These are phyloP conservation scores for Odontamblyopus lacepedii DNA, from an alignment of 2,797 vertebrate species.

Conservation along the genomic window DNA sequence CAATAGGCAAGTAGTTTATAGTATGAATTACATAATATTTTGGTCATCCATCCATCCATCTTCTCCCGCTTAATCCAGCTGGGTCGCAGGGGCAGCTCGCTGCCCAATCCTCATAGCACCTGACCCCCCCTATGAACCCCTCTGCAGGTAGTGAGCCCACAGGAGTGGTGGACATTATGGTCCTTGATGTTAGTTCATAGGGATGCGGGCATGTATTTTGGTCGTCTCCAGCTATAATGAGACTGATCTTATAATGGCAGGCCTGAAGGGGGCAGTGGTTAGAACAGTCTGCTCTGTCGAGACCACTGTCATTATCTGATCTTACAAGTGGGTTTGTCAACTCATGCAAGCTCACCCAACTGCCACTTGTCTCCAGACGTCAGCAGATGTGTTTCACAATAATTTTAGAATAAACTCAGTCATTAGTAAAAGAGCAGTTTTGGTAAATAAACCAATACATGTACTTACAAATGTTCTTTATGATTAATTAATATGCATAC, in stretches of 20 bases:
- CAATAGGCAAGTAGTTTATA: background rate
- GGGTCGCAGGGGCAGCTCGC: no score
- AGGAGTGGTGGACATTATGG: no score
- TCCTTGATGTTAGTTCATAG: no score
- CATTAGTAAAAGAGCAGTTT: background rate
- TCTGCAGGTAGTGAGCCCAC: no score
- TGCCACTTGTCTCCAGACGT: background rate
- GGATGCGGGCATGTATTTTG: no score
- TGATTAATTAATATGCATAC: no score
- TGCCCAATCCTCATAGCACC: no score
- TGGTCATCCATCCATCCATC: no score
- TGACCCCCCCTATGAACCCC: no score
- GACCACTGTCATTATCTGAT: constrained; percentile 58
- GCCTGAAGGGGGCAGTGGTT: constrained; percentile 11
- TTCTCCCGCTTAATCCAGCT: no score
- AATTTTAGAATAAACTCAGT: background rate
- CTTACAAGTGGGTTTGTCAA: constrained; percentile 35
- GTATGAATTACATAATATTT: background rate
- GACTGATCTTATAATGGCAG: constrained; percentile 25
- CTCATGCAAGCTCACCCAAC: constrained; percentile 31
- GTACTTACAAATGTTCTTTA: background rate
- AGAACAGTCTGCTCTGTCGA: constrained; percentile 27
- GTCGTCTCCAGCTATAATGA: background rate
- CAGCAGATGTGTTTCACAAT: background rate
- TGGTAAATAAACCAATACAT: background rate